Evolutionary conservation across 2,888 invertebrate genomes (phyloP), one percentile per base, ranked within the genome.

Genomic region (Acleris laterana): DNA sequence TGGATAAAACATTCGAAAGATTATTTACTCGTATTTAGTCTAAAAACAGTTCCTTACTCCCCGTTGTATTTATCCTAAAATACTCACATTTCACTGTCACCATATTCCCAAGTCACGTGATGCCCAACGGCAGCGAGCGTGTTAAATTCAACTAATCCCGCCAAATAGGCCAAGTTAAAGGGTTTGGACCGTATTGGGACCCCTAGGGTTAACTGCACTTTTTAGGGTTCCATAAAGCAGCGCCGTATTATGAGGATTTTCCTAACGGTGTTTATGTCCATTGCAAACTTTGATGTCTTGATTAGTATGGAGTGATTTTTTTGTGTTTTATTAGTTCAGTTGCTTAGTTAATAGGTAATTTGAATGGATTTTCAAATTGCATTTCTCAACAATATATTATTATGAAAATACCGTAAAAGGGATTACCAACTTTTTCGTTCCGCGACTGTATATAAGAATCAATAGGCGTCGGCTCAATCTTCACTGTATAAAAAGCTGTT

Each of bases 111-210:
- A 82, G 80, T 80, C 81, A 80, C 81, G 79, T 82, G 80, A 82
- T 75, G 76, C 48, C 53, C 42, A 42, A 64, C 60, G 76, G 73
- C 74, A 72, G 69, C 70, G 75, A 76, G 74, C 77, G 78, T 81
- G 83, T 87, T 87, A 88, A 87, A 85, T 82, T 83, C 77, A 76
- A 82, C 81, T 85, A 84, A 87, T 86, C 72, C 77, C 78, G 70
- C 79, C 71, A 85, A 87, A 88, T 88, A 83, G 86, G 71, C 71
- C 75, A 84, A 86, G 59, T 64, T 60, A 64, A 64, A 60, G 64
- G 64, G 80, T 85, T 84, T 75, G 72, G 76, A 79, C 83, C 81
- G 81, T 75, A 80, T 83, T 49, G 52, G 53, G 64, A 64, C 64
- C 64, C 64, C 59, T 49, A 55, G 59, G 59, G 64, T 64, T 60